Evolutionary conservation across 2,888 invertebrate species (phyloP).

Genomic region (Stenoptilia bipunctidactyla): DNA sequence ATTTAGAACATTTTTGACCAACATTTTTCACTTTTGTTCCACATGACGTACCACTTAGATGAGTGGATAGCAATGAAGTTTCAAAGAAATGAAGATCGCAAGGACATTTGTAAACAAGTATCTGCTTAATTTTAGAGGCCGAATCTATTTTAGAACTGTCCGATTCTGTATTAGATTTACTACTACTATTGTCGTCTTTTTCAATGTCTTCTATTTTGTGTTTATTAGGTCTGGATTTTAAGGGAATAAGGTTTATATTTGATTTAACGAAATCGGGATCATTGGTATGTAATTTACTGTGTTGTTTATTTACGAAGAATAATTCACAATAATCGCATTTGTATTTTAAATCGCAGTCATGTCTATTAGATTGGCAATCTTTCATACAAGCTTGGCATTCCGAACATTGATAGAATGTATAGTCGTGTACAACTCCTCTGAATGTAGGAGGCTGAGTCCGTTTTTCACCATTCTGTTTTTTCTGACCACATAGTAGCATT

Average conservation of each 20-base stretch:
- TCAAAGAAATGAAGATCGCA: slow-evolving; percentile 43
- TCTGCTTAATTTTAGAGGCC: background rate
- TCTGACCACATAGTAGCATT: slow-evolving; percentile 35
- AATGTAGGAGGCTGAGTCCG: slow-evolving; percentile 20
- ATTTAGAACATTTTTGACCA: slow-evolving; percentile 42
- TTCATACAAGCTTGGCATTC: slow-evolving; percentile 33
- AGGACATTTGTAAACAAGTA: slow-evolving; percentile 34
- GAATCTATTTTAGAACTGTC: background rate
- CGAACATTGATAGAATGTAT: slow-evolving; percentile 36
- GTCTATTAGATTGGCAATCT: slow-evolving; percentile 13
- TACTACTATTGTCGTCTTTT: no score
- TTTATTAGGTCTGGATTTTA: slow-evolving; percentile 8
- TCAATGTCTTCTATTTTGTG: no score
- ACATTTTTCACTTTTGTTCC: slow-evolving; percentile 22
- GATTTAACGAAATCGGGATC: slow-evolving; percentile 30
- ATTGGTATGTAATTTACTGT: slow-evolving; percentile 30
- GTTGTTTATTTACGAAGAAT: slow-evolving; percentile 28
- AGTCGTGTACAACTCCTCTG: slow-evolving; percentile 33
- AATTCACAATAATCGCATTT: slow-evolving; percentile 34
- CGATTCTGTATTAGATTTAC: background rate
- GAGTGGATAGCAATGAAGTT: slow-evolving; percentile 23
- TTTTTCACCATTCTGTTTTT: slow-evolving; percentile 7
- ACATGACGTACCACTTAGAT: slow-evolving; percentile 25
- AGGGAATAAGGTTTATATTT: slow-evolving; percentile 29
- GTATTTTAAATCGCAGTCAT: background rate